Base-by-base conservation (phyloP, 2,888 invertebrate species). In the Melanchra persicariae region DNA sequence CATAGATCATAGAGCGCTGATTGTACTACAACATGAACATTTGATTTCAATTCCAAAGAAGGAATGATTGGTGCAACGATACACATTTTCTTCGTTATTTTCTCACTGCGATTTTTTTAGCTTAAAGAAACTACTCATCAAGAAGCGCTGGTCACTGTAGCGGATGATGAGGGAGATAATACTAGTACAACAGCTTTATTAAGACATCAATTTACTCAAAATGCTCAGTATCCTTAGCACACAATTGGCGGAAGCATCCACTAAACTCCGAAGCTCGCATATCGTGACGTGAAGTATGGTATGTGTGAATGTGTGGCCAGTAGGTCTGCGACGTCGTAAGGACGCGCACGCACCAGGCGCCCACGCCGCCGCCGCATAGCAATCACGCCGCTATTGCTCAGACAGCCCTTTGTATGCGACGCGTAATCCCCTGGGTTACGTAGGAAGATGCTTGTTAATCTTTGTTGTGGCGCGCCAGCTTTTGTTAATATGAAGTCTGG, bases 281-380 rank as follows among this genome's bases (percentile, higher is more conserved):
- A 68, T 62, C 68, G 65, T 70, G 69, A 55, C 58, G 64, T 68
- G 61, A n/a, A n/a, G n/a, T n/a, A n/a, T 70, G 58, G 62, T 57
- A 37, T n/a, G 45, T n/a, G 45, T 55, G 43, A 43, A 34, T 30
- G 62, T 59, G 59, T 51, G 74, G 79, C 64, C 83, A 77, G 55
- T 37, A 57, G 34, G 77, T 80, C 75, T 79, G 64, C 67, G 61
- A 24, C 54, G 34, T 34, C 47, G 47, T 45, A 19, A 30, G 49
- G 60, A 51, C 52, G 63, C 12, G 52, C 63, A 63, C 65, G 66
- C 72, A 49, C 54, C 12, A 54, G 19, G 47, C 54, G 57, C 74
- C 59, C 47, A 30, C 66, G 49, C 45, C 63, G 83, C 81, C 66
- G 49, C 45, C 63, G 83, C 81, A 81, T 82, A 58, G 79, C 83